A percentile compares a stretch with the other conserved stretches of the same genome.
Evolutionary conservation across 1,140 invertebrate species (phyloP).

Genomic region (Maconellicoccus hirsutus): DNA sequence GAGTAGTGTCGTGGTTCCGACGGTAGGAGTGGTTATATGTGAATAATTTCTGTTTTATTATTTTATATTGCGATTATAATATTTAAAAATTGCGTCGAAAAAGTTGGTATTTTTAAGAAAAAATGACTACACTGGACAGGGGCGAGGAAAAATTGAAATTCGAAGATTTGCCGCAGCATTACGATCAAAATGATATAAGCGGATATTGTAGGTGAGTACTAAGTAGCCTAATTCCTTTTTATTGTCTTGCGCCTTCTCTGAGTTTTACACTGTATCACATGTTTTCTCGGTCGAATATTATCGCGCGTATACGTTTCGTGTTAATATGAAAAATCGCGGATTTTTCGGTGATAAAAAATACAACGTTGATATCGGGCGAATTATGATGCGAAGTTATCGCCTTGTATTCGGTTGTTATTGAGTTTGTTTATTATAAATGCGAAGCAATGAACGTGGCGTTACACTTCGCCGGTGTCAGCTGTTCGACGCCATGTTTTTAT

Average conservation of each 20-base stretch:
- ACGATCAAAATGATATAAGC: slow-evolving; percentile 35
- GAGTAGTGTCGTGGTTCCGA: slow-evolving; percentile 36
- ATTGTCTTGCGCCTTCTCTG: slow-evolving; percentile 1
- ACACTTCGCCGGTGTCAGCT: slow-evolving; percentile 21
- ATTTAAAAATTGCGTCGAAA: slow-evolving; percentile 24
- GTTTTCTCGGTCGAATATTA: background rate
- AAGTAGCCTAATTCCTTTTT: background rate
- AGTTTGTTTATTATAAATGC: slow-evolving; percentile 9
- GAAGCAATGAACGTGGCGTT: slow-evolving; percentile 18
- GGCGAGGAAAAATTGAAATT: slow-evolving; percentile 34
- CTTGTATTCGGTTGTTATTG: background rate
- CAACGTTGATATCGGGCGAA: too few species aligned
- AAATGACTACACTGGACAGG: slow-evolving; percentile 34
- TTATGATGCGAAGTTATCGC: background rate
- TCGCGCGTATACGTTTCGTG: too few species aligned
- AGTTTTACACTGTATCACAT: background rate
- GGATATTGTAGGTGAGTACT: slow-evolving; percentile 35
- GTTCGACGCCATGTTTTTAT: slow-evolving; percentile 23
- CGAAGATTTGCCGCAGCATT: slow-evolving; percentile 35
- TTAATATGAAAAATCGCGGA: too few species aligned
- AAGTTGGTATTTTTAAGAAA: slow-evolving; percentile 27
- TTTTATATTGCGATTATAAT: background rate
- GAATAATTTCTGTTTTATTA: background rate
- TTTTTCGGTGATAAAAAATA: too few species aligned
- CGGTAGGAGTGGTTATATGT: slow-evolving; percentile 26